Evolutionary conservation across 2,797 vertebrate species (phyloP).

Genomic region (Gymnocypris eckloni): DNA sequence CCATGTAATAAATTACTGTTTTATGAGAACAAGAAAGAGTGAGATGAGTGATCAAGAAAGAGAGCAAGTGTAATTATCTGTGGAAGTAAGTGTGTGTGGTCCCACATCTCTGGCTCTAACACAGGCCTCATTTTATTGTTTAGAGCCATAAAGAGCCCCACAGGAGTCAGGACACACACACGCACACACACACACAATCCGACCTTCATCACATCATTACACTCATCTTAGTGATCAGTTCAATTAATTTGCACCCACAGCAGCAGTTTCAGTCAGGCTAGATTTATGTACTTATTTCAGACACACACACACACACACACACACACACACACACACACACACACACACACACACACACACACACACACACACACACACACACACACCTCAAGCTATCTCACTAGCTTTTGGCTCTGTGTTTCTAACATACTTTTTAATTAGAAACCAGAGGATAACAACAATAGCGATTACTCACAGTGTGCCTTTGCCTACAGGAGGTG

Average conservation of each 20-base stretch:
- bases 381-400: constrained; percentile 35
- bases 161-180: constrained; percentile 37
- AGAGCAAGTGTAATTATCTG: constrained; percentile 45
- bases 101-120: constrained; percentile 42
- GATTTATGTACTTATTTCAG: constrained; percentile 34
- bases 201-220: constrained; percentile 43
- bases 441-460: constrained; percentile 52
- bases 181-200: constrained; percentile 26
- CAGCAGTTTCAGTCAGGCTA: constrained; percentile 29
- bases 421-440: constrained; percentile 60
- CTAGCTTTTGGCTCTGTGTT: constrained; percentile 53
- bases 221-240: constrained; percentile 45
- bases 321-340: constrained; percentile 33
- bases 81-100: constrained; percentile 41
- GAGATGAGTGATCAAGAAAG: constrained; percentile 35
- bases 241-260: constrained; percentile 44
- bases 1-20: constrained; percentile 32
- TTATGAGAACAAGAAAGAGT: constrained; percentile 32
- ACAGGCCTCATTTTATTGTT: constrained; percentile 64
- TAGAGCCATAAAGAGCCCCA: constrained; percentile 64
- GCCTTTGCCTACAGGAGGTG: constrained; percentile 27
- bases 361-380: too few relatives aligned
- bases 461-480: constrained; percentile 49
- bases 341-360: too few relatives aligned
- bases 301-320: constrained; percentile 18